Evolutionary conservation across 1,140 invertebrate species (phyloP), one percentile per base, ranked within the genome.

Genomic region (Bursaphelenchus mucronatus): DNA sequence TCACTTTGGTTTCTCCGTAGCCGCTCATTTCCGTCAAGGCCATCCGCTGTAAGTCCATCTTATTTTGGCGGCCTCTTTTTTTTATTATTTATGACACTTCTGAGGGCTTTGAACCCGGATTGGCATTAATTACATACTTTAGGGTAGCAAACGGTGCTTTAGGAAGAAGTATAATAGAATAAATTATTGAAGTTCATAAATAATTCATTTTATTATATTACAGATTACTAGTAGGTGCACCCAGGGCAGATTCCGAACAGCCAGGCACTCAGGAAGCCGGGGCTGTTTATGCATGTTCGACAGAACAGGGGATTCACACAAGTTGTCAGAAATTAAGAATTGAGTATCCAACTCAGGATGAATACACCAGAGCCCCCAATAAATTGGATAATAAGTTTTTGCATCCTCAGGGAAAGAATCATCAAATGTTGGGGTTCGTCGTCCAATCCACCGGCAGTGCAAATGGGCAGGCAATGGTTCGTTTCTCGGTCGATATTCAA

Each of bases 191-290:
- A 13, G 61, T 4, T 15, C 21, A 21, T 8, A 68, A 54, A 57
- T 50, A 67, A 21, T 39, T 21, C 46, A 56, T 17, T 44, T n/a
- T n/a, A n/a, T n/a, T n/a, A n/a, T 41, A 85, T 87, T 80, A 9
- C 83, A 95, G 92, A 87, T 84, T 96, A 68, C 83, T 96, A 59
- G 89, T 95, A 1, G 93, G 93, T 40, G 92, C 93, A 44, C 93
- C 93, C 4, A 82, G 90, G 69, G 91, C 88, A 64, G 86, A 91
- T 74, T 93, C 93, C 82, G 82, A 86, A 56, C 90, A 94, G 82
- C 90, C 90, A 3, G 85, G 86, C 41, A 93, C 91, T 9, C 89
- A 87, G 62, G 85, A 84, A 67, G 92, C 92, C 0, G 93, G 93
- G 30, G 91, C 90, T 0, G 83, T 96, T 9, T 94, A 88, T 86